Percentiles rank a stretch among this genome's conserved stretches.
These are phyloP conservation scores for Globia sparganii DNA, from an alignment of 2,888 invertebrate species.

Conservation along the genomic window DNA sequence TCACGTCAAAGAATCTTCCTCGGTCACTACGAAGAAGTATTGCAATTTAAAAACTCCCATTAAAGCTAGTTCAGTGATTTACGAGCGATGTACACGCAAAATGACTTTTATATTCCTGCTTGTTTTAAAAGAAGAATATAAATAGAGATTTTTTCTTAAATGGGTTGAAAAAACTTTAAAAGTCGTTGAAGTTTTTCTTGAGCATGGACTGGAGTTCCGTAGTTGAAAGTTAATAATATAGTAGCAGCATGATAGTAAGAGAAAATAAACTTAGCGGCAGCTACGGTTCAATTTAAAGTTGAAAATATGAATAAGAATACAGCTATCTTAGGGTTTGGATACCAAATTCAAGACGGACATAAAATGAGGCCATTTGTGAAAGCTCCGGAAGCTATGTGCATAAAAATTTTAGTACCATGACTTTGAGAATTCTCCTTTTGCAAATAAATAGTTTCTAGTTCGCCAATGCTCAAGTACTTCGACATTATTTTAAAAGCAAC, in stretches of 20 bases:
- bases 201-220: slow-evolving; percentile 34
- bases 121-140: slow-evolving; percentile 44
- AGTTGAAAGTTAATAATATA: slow-evolving; percentile 49
- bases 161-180: slow-evolving; percentile 29
- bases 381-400: background rate
- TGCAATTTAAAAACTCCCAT: slow-evolving; percentile 52
- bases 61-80: slow-evolving; percentile 45
- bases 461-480: background rate
- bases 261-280: slow-evolving; percentile 22
- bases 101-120: slow-evolving; percentile 53
- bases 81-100: slow-evolving; percentile 45
- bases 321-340: background rate
- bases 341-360: background rate
- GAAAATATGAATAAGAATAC: slow-evolving; percentile 5
- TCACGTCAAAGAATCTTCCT: slow-evolving; percentile 24
- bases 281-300: slow-evolving; percentile 18
- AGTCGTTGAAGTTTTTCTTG: slow-evolving; percentile 51
- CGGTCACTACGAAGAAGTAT: slow-evolving; percentile 30
- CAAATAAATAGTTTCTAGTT: background rate
- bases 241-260: slow-evolving; percentile 20
- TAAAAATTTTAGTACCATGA: too few relatives aligned
- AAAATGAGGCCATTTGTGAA: background rate
- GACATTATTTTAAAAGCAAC: background rate
- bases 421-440: background rate
- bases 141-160: slow-evolving; percentile 46